Evolutionary conservation across 2,797 vertebrate genomes (phyloP).

Genomic region (Phalloptychus januarius): DNA sequence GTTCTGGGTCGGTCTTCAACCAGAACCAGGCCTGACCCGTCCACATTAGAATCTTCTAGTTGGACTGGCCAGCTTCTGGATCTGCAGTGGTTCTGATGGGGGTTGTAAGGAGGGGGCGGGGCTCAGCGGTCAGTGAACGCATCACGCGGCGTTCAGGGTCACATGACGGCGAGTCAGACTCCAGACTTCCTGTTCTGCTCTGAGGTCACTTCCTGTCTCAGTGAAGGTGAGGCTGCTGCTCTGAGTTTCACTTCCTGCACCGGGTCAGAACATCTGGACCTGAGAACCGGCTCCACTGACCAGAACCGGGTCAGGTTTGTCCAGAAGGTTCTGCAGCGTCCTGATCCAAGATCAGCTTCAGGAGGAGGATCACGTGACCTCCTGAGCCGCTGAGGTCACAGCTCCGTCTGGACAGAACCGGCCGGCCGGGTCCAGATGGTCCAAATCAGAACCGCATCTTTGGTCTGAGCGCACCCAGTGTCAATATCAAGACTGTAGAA

Average conservation of each 20-base stretch:
- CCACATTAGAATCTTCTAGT: no score
- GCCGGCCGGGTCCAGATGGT: neutral
- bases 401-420: neutral
- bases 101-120: neutral
- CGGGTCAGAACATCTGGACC: no score
- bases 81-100: no score
- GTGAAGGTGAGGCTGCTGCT: no score
- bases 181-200: no score
- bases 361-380: conserved; percentile 1
- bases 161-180: conserved; percentile 13
- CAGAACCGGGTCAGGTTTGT: neutral
- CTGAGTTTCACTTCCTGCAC: no score
- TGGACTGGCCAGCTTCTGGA: no score
- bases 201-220: no score
- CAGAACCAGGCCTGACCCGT: neutral
- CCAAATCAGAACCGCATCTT: neutral
- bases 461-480: neutral
- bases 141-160: neutral
- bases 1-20: no score
- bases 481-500: neutral
- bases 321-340: conserved; percentile 5
- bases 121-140: neutral
- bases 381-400: neutral
- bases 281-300: no score
- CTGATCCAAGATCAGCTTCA: neutral